Evolutionary conservation across 2,797 vertebrate genomes (phyloP), one percentile per base, ranked within the genome.

Genomic region (Rhynchonycteris naso): DNA sequence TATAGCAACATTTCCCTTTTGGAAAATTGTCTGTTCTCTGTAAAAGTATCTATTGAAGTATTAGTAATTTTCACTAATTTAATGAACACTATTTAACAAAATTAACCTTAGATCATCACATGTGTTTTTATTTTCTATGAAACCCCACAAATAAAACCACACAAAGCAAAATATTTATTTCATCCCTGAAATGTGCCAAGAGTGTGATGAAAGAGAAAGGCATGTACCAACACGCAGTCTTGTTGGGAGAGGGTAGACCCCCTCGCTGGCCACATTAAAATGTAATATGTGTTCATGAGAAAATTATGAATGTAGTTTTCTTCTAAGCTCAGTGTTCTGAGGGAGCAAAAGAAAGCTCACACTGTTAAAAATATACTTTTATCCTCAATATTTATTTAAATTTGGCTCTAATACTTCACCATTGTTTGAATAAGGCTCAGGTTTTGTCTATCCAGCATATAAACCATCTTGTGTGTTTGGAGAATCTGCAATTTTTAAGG

Each of bases 61-160:
- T 38, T 90, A 59, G 3, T 52, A 38, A 69, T 92, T 54, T 94
- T 22, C 65, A 89, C 28, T 88, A 50, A n/a, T 59, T 83, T 4
- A 43, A 75, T 90, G 52, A 66, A 89, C 75, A 43, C 8, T 1
- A 30, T 83, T 66, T 88, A 85, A 68, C 15, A 63, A 68, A 81
- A 83, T 88, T 92, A 76, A 85, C 19, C 7, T 83, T 90, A 66
- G 35, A 82, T n/a, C 24, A 58, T 52, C 7, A 28, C 38, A 43
- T 30, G 2, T n/a, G 12, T 22, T 93, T 86, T 72, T 58, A 35
- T 92, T 82, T 74, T 96, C 47, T 94, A 5, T 54, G n/a, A 79
- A 30, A 13, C 0, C 1, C 24, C 19, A n/a, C 11, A 91, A 84
- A 95, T 24, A 89, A 75, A 91, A 83, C 3, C 47, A 72, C 47